Conservation (phyloP, 2,113 vertebrate genomes). For the Semnopithecus entellus region DNA sequence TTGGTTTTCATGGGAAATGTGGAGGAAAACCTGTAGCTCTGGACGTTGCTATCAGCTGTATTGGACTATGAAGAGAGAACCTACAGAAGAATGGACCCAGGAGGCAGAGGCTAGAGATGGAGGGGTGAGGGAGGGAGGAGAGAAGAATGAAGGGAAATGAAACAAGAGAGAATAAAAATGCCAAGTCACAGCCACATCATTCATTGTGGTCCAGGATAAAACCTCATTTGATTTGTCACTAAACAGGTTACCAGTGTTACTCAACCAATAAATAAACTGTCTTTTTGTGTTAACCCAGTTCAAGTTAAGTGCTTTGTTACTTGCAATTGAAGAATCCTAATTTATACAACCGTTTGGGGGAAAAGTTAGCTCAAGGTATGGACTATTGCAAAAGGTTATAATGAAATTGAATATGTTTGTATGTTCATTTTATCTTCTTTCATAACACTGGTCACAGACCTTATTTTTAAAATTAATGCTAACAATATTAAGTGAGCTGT, state of each 20-base stretch:
- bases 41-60: accelerated
- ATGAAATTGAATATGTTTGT: neutral
- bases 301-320: neutral
- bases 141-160: neutral
- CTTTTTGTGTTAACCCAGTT: neutral
- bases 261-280: neutral
- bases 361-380: neutral
- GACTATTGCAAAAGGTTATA: neutral
- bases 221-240: neutral
- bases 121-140: neutral
- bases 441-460: neutral
- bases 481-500: neutral
- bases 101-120: neutral
- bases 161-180: neutral
- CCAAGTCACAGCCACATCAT: accelerated
- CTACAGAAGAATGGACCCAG: neutral
- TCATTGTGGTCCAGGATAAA: neutral
- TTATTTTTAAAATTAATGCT: neutral
- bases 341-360: neutral
- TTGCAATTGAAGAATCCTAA: neutral
- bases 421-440: neutral
- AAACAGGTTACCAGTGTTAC: neutral
- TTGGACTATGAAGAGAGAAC: neutral
- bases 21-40: neutral
- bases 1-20: neutral